phyloP scores from a whole-genome alignment of 2,113 vertebrate species.

The Noturus placidus region DNA sequence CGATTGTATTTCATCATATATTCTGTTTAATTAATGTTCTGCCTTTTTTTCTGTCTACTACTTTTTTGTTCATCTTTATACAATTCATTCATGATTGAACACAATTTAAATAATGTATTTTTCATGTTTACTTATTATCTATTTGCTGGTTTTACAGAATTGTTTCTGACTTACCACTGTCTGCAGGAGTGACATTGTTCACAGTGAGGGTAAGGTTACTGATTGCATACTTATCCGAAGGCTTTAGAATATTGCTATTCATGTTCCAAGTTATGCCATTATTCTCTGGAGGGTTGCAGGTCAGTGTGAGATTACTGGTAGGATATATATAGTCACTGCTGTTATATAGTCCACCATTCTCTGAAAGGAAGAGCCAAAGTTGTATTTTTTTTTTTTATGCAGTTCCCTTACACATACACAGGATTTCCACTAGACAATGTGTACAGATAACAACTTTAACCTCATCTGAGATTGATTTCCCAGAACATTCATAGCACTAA shows the following conservation, averaged over 20 bases:
- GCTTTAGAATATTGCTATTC: not conserved
- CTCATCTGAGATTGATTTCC: too few relatives aligned
- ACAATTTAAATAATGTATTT: too few relatives aligned
- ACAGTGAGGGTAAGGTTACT: not conserved
- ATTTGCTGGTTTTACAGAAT: not conserved
- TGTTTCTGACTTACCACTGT: slow-evolving; percentile 26
- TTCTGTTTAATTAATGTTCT: too few relatives aligned
- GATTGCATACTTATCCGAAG: not conserved
- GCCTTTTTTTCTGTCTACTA: too few relatives aligned
- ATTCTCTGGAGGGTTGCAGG: not conserved
- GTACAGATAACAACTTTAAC: not conserved
- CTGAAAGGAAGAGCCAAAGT: not conserved
- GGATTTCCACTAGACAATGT: not conserved
- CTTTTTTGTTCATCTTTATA: too few relatives aligned
- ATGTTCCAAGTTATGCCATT: not conserved
- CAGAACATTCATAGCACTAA: too few relatives aligned
- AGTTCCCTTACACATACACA: not conserved
- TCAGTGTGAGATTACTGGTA: not conserved
- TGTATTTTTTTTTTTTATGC: not conserved
- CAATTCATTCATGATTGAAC: too few relatives aligned
- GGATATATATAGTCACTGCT: slow-evolving; percentile 8
- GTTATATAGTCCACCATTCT: not conserved
- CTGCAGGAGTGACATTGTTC: not conserved
- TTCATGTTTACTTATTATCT: too few relatives aligned
- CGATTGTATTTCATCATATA: not conserved